Base-by-base conservation (phyloP, 2,113 vertebrate species). In the Aegotheles bennettii region DNA sequence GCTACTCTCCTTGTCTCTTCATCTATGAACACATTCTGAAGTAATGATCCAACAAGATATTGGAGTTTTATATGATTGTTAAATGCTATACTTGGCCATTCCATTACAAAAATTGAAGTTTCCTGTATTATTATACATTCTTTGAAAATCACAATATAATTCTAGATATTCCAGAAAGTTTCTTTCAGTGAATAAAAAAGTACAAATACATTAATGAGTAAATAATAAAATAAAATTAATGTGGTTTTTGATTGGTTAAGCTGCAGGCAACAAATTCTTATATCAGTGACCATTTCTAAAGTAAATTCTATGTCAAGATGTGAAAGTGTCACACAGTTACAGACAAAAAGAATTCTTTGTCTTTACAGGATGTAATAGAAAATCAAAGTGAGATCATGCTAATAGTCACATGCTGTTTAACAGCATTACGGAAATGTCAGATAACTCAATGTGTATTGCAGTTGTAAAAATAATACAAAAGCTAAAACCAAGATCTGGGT, bases 1-100 rank as follows among this genome's bases (percentile, higher is more conserved):
- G 50, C 35, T 45, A n/a, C 29, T 77, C 10, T 87, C 29, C 64
- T 65, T 95, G 73, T 56, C 45, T 89, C 11, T 90, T 91, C 50
- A 56, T 61, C 63, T 95, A 74, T 82, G 54, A 93, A 89, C 64
- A 87, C 21, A 85, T 84, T 87, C 48, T 92, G 73, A 96, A 71
- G 53, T 93, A 94, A 91, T 64, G 65, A 84, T 85, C 67, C 87
- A 91, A 85, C 12, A 61, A 70, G 16, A 45, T 69, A 81, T 12
- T 48, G 18, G 47, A 92, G 35, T 65, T 76, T 78, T 85, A 50
- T 63, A 28, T 47, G 47, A 48, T 35, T 75, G 70, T 74, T 86
- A 76, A 78, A 90, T 42, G n/a, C 8, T 77, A 50, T 40, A 73
- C 15, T 83, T 85, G 28, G 31, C 54, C 14, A 47, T 83, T 89